Conservation (phyloP, 1,140 invertebrate species). For the Adelges cooleyi region DNA sequence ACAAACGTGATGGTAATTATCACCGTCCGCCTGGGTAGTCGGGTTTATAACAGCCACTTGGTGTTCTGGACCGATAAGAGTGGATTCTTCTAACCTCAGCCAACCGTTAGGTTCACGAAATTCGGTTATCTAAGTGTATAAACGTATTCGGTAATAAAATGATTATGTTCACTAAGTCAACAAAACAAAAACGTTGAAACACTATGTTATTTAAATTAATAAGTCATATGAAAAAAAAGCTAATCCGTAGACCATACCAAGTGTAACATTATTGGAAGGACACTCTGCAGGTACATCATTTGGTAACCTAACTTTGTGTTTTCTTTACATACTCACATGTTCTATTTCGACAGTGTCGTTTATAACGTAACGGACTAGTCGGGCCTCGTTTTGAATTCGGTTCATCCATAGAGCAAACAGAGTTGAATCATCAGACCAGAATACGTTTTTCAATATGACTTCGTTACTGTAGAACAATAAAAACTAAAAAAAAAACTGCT, state of each 20-base stretch:
- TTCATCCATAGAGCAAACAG: constrained; percentile 20
- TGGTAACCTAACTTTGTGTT: too few relatives aligned
- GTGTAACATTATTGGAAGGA: too few relatives aligned
- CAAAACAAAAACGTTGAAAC: too few relatives aligned
- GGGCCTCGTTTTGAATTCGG: constrained; percentile 11
- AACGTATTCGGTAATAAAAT: too few relatives aligned
- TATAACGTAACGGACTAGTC: not conserved
- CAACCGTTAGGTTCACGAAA: constrained; percentile 4
- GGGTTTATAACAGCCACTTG: not conserved
- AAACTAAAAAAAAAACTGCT: too few relatives aligned
- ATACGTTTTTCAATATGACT: not conserved
- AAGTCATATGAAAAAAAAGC: too few relatives aligned
- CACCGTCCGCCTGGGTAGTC: not conserved
- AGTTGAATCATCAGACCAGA: not conserved
- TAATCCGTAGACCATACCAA: too few relatives aligned
- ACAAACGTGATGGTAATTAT: not conserved
- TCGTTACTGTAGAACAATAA: not conserved
- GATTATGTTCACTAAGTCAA: too few relatives aligned
- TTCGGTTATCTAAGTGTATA: not conserved
- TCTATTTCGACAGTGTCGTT: not conserved
- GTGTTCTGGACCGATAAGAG: not conserved
- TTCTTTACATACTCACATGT: too few relatives aligned
- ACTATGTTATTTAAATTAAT: too few relatives aligned
- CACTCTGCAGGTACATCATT: too few relatives aligned
- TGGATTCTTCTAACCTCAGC: not conserved